Percentiles rank a stretch among this genome's conserved stretches.
phyloP scores from a whole-genome alignment of 2,113 vertebrate genomes.

The Tor tambroides region DNA sequence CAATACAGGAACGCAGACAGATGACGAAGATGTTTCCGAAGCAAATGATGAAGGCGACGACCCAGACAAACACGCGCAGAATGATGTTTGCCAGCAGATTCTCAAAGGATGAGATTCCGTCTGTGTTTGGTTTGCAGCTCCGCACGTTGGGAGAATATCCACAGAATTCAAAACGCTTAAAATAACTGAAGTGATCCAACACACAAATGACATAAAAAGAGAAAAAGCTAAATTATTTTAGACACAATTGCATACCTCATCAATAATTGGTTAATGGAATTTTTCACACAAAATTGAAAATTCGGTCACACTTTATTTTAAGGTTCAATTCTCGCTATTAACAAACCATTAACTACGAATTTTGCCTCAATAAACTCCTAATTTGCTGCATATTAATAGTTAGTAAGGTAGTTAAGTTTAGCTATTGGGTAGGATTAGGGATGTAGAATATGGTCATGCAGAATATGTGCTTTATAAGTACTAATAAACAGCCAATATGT shows the following conservation, averaged over 20 bases:
- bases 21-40: constrained; percentile 71
- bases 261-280: no score
- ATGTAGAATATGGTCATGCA: no score
- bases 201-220: not conserved
- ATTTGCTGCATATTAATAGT: no score
- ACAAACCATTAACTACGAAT: no score
- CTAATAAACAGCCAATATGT: no score
- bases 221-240: not conserved
- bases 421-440: no score
- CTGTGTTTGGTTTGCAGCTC: constrained; percentile 73
- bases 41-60: constrained; percentile 71
- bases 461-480: no score
- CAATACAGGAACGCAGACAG: constrained; percentile 64
- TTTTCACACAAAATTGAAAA: not conserved
- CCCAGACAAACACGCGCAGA: constrained; percentile 71
- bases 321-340: no score
- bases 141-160: constrained; percentile 70
- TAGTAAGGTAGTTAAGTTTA: no score
- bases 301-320: no score
- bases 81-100: constrained; percentile 72
- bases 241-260: not conserved
- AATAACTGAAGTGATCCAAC: constrained; percentile 60
- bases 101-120: constrained; percentile 73
- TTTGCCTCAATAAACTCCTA: no score
- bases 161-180: constrained; percentile 73